Conservation (phyloP, 2,888 invertebrate species). For the Sinotaia quadrata region DNA sequence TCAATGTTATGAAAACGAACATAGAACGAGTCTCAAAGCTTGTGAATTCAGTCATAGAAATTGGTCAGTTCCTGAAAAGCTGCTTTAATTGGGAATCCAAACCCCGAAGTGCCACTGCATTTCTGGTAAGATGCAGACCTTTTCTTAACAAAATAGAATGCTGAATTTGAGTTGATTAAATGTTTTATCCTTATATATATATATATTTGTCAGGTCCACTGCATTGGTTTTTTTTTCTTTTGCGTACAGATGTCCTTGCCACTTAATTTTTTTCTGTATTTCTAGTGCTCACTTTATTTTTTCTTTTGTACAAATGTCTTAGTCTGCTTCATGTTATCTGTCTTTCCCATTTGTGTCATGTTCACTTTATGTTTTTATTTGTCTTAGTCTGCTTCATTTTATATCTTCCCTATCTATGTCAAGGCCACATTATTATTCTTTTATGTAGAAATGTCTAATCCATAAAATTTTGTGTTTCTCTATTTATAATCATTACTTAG, state of each 20-base stretch:
- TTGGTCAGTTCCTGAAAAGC: constrained; percentile 92
- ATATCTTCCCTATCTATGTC: no score
- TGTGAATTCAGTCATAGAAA: constrained; percentile 88
- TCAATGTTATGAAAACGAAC: constrained; percentile 89
- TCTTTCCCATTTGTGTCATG: neutral
- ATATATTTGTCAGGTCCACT: neutral
- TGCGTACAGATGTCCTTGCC: no score
- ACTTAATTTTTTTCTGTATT: neutral
- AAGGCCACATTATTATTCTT: no score
- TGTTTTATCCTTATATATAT: neutral
- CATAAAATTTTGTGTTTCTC: neutral
- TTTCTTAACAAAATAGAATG: neutral
- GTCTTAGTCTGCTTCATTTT: no score
- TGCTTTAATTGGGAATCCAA: constrained; percentile 97
- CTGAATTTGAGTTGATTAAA: neutral
- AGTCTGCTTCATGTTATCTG: neutral
- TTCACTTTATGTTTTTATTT: neutral
- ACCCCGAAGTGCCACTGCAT: constrained; percentile 83
- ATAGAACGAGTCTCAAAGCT: constrained; percentile 93
- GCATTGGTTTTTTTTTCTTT: neutral
- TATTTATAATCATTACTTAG: no score
- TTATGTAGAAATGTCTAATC: no score
- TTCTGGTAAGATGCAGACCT: constrained; percentile 77
- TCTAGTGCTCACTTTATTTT: neutral
- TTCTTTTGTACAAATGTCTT: constrained; percentile 7